A percentile compares a stretch with the other conserved stretches of the same genome.
Evolutionary conservation across 2,113 vertebrate genomes (phyloP).

Genomic region (Poecile atricapillus): DNA sequence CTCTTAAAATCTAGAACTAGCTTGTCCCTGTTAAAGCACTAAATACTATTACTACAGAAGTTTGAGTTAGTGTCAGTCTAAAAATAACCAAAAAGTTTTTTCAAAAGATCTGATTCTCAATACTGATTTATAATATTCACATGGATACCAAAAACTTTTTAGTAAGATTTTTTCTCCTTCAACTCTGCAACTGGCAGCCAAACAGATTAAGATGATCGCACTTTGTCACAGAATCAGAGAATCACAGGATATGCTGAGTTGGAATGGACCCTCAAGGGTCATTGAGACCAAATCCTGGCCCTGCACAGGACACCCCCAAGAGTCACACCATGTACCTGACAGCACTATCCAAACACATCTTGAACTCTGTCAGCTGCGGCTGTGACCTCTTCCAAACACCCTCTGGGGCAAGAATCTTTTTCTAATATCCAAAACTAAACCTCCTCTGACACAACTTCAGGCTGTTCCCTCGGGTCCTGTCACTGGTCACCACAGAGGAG

Average conservation of each 20-base stretch:
- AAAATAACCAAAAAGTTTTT: not conserved
- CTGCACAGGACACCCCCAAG: not conserved
- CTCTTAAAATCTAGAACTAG: not conserved
- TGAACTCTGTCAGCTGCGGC: not conserved
- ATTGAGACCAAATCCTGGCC: not conserved
- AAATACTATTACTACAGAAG: not conserved
- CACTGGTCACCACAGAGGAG: not conserved
- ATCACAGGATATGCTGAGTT: not conserved
- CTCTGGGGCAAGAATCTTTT: not conserved
- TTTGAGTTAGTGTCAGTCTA: not conserved
- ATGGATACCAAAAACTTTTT: not conserved
- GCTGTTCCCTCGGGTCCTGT: fast-evolving
- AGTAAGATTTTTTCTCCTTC: not conserved
- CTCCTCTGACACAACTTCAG: not conserved
- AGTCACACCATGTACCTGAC: not conserved
- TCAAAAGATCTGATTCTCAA: not conserved
- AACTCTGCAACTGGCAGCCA: not conserved
- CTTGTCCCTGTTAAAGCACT: not conserved
- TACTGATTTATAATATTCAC: not conserved
- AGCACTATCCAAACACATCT: not conserved
- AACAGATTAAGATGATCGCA: not conserved
- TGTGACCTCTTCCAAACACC: fast-evolving
- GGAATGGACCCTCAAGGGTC: not conserved
- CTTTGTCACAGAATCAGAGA: not conserved
- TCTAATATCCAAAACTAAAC: not conserved